Evolutionary conservation across 2,797 vertebrate species (phyloP).

Genomic region (Phrynocephalus guinanensis): DNA sequence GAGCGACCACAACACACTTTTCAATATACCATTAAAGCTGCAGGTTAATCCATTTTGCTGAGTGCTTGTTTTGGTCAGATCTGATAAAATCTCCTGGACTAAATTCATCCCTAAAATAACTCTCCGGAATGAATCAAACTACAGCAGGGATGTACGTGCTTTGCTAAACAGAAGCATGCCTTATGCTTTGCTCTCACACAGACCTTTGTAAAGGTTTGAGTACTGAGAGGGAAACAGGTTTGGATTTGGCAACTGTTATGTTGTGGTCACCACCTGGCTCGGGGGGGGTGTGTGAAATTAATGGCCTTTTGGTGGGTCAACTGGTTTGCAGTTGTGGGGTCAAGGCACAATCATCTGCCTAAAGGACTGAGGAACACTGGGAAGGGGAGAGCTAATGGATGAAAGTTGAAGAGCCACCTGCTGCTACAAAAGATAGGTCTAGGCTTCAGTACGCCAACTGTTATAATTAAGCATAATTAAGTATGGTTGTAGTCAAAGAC

Average conservation of each 20-base stretch:
- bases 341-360: too few relatives aligned
- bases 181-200: slow-evolving; percentile 42
- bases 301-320: too few relatives aligned
- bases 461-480: too few relatives aligned
- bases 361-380: too few relatives aligned
- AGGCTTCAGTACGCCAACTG: too few relatives aligned
- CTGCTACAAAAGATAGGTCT: too few relatives aligned
- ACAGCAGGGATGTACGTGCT: not conserved
- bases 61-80: slow-evolving; percentile 34
- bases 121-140: slow-evolving; percentile 26
- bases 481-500: too few relatives aligned
- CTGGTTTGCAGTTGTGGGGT: too few relatives aligned
- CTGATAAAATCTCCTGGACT: slow-evolving; percentile 47
- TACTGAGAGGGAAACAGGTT: not conserved
- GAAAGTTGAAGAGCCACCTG: too few relatives aligned
- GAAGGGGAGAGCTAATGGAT: too few relatives aligned
- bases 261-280: slow-evolving; percentile 45
- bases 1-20: slow-evolving; percentile 49
- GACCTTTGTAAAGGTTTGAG: not conserved
- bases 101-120: slow-evolving; percentile 41
- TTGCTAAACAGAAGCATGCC: not conserved
- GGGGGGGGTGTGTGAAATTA: not conserved
- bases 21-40: slow-evolving; percentile 62
- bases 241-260: slow-evolving; percentile 38
- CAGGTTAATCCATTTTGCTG: slow-evolving; percentile 56